These are phyloP conservation scores for Drosophila varians DNA, from an alignment of 1,140 invertebrate species.

Conservation along the genomic window DNA sequence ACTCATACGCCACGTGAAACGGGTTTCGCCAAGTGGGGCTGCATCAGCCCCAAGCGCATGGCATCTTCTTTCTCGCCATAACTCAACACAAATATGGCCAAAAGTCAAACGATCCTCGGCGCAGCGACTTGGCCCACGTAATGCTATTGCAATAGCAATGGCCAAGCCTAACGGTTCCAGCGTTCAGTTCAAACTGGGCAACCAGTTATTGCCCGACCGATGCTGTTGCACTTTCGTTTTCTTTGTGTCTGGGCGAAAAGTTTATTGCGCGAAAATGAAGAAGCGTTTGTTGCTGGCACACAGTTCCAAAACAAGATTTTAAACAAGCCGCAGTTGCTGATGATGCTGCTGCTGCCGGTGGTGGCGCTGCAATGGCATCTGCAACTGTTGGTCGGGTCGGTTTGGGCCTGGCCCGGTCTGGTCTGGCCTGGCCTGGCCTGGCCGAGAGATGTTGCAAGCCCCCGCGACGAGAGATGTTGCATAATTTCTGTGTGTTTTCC, in stretches of 20 bases:
- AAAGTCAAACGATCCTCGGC: conserved; percentile 77
- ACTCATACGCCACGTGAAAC: conserved; percentile 71
- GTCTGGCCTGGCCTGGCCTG: conserved; percentile 16
- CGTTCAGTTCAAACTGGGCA: conserved; percentile 51
- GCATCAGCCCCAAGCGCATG: conserved; percentile 62
- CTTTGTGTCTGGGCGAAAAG: conserved; percentile 62
- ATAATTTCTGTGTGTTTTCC: conserved; percentile 73
- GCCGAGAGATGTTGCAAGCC: conserved; percentile 69
- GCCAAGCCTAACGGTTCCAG: conserved; percentile 64
- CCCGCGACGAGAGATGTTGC: conserved; percentile 49
- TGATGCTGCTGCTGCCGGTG: conserved; percentile 13
- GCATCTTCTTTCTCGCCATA: conserved; percentile 73
- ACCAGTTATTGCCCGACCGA: conserved; percentile 40
- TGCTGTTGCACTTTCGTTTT: conserved; percentile 75
- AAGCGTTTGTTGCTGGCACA: conserved; percentile 67
- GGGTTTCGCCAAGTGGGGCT: conserved; percentile 30
- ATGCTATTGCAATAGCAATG: conserved; percentile 74
- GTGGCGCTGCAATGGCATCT: conserved; percentile 36
- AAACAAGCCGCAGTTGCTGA: conserved; percentile 33
- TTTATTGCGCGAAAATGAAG: conserved; percentile 75
- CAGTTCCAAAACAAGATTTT: conserved; percentile 74
- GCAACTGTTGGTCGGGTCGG: conserved; percentile 39
- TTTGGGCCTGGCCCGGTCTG: conserved; percentile 31
- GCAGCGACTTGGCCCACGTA: conserved; percentile 51
- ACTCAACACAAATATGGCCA: conserved; percentile 76